Evolutionary conservation across 2,888 invertebrate genomes (phyloP), one percentile per base, ranked within the genome.

Genomic region (Agrotis clavis): DNA sequence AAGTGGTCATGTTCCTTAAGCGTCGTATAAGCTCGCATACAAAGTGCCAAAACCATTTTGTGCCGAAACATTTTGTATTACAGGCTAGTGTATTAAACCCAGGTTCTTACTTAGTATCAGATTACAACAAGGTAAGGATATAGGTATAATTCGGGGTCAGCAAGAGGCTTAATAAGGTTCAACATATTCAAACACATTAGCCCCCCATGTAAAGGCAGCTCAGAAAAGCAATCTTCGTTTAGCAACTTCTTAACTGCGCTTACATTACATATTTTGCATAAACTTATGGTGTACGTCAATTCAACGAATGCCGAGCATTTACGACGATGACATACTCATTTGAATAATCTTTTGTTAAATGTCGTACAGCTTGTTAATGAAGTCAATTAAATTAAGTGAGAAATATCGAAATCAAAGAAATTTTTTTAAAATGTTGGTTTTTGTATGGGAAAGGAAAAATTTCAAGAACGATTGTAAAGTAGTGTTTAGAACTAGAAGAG

Each of bases 261-360:
- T 50, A 65, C 16, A 45, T 64, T 60, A 51, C 45, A 57, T 25
- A 35, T 56, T 81, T 84, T 66, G 62, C 69, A 74, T 81, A 54
- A 62, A 66, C 11, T 47, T 57, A 56, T 57, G 68, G 77, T 71
- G 25, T 18, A 60, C 45, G 45, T 67, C 53, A 66, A 73, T 84
- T 51, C 69, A 68, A 56, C 41, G 63, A 72, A 77, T 77, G 6
- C 74, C 56, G 7, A 59, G 47, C 61, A 59, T 70, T 72, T 47
- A 19, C 66, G 7, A 35, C 70, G 68, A 69, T 75, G 72, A 65
- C 61, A 60, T 65, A 56, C 51, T 72, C 21, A 69, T 84, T 84
- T 81, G 74, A 84, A 78, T 84, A 81, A 63, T 77, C 51, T 47
- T 66, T 69, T 61, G 16, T 30, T 53, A 67, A 35, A 64, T 47